Evolutionary conservation across 2,888 invertebrate species (phyloP).

Genomic region (Nasonia oneida): DNA sequence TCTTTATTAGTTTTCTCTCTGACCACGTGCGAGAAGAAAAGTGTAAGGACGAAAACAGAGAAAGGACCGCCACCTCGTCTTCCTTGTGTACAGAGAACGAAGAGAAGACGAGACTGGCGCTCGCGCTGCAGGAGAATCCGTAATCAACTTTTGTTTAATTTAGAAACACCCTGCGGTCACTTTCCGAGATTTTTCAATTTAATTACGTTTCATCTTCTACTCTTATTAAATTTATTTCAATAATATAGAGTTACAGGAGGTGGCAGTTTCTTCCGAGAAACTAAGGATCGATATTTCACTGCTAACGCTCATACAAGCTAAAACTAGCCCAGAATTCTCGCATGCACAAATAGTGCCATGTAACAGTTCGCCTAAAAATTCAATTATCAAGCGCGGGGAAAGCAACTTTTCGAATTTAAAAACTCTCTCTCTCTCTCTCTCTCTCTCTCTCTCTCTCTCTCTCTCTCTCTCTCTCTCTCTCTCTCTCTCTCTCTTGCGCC

Average conservation of each 20-base stretch:
- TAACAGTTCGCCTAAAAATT: constrained; percentile 29
- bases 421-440: constrained; percentile 28
- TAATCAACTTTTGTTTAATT: constrained; percentile 17
- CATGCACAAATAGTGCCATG: neutral
- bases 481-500: neutral
- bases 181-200: neutral
- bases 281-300: neutral
- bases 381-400: constrained; percentile 44
- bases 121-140: neutral
- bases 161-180: neutral
- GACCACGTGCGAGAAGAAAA: neutral
- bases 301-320: neutral
- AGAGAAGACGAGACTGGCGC: neutral
- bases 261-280: neutral
- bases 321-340: neutral
- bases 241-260: neutral
- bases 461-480: neutral
- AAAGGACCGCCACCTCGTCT: neutral
- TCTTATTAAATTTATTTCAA: too few species aligned
- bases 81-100: neutral
- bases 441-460: too few species aligned
- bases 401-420: constrained; percentile 59
- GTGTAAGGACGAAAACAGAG: constrained; percentile 47
- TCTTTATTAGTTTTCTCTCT: constrained; percentile 57
- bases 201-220: neutral